Conservation (phyloP, 2,888 invertebrate genomes). For the Ernsta delagoae region DNA sequence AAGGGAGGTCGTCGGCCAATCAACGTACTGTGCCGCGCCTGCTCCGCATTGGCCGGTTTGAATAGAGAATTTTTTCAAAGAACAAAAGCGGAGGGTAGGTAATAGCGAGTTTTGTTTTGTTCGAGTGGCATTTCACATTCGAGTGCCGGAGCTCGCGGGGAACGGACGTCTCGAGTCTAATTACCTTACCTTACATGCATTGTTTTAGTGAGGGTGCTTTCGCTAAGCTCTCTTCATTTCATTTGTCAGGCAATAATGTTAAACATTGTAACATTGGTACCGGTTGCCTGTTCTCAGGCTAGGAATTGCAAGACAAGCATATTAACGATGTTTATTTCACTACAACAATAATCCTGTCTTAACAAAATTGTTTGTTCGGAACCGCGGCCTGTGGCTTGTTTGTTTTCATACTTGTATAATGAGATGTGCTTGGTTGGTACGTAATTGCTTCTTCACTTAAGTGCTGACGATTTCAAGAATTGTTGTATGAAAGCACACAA, state of each 20-base stretch:
- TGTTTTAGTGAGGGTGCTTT: constrained; percentile 65
- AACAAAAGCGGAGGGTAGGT: constrained; percentile 82
- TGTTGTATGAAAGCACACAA: constrained; percentile 30
- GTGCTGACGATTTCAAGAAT: constrained; percentile 38
- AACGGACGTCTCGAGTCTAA: constrained; percentile 78
- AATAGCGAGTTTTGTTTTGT: constrained; percentile 82
- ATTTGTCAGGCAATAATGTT: constrained; percentile 60
- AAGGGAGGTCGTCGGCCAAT: constrained; percentile 82
- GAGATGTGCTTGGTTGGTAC: constrained; percentile 36
- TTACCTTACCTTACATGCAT: constrained; percentile 72
- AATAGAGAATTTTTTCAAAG: constrained; percentile 79
- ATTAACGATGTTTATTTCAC: constrained; percentile 74
- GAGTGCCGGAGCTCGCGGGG: constrained; percentile 67
- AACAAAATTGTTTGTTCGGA: constrained; percentile 56
- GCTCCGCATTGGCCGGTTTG: constrained; percentile 82
- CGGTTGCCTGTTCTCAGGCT: constrained; percentile 53
- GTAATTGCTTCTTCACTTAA: constrained; percentile 38
- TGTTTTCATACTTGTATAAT: constrained; percentile 44
- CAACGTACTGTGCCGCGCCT: constrained; percentile 76
- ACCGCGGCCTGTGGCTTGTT: constrained; percentile 54
- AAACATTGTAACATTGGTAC: constrained; percentile 51
- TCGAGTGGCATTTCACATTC: constrained; percentile 78
- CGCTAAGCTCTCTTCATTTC: constrained; percentile 65
- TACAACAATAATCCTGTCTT: constrained; percentile 60
- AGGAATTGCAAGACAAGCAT: constrained; percentile 72